Evolutionary conservation across 2,888 invertebrate genomes (phyloP), one percentile per base, ranked within the genome.

Genomic region (Pristionchus entomophagus): DNA sequence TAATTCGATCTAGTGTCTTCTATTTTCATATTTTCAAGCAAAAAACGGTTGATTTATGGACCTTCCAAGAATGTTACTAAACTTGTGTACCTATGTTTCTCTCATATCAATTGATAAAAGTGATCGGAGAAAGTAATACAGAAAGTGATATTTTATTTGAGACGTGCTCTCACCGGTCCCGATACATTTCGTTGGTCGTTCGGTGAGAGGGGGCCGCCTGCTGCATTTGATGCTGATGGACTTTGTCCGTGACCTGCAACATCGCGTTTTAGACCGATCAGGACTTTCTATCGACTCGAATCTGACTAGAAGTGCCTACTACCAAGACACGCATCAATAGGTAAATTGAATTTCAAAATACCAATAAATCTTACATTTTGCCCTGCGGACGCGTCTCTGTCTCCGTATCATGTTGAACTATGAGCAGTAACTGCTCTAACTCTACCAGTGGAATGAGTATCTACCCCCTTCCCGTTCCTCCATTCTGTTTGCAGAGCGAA

Each of bases 221-320:
- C 45, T n/a, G 51, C 78, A 80, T 80, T 80, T 80, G 78, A 80
- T 80, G 78, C 78, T 19, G 78, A 49, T 80, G 78, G 78, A 80
- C 78, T 51, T 19, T 49, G 78, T 80, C 78, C 78, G 6, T 80
- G 49, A 14, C 78, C 78, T 80, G 49, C 0, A 51, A 80, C 29
- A n/a, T n/a, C n/a, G n/a, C n/a, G n/a, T 77, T 73, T 69, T 59
- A n/a, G 12, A 69, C 12, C 14, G 19, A 69, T 62, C 32, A 62
- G 2, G 51, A 69, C 19, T 69, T 32, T 35, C 2, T 38, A 22
- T 69, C n/a, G n/a, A n/a, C n/a, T n/a, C n/a, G n/a, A n/a, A n/a
- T n/a, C n/a, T n/a, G n/a, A n/a, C n/a, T n/a, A n/a, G n/a, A n/a
- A n/a, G n/a, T n/a, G n/a, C n/a, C n/a, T n/a, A n/a, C n/a, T n/a